These are phyloP conservation scores for Cuculus canorus DNA, from an alignment of 2,797 vertebrate genomes.

Conservation along the genomic window DNA sequence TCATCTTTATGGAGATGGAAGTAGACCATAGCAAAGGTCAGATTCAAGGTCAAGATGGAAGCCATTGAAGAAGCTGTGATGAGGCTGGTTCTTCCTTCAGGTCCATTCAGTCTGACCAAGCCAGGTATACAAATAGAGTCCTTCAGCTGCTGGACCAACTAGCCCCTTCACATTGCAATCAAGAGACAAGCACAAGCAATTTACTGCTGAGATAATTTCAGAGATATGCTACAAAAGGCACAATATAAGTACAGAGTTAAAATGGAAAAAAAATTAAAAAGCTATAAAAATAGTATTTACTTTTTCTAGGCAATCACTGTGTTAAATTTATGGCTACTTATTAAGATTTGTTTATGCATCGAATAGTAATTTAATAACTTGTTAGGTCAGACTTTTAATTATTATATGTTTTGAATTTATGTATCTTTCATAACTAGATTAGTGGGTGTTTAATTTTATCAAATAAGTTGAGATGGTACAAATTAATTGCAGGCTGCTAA, in stretches of 20 bases:
- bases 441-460: slow-evolving; percentile 28
- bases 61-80: neutral
- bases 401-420: neutral
- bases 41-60: slow-evolving; percentile 61
- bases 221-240: slow-evolving; percentile 60
- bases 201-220: slow-evolving; percentile 69
- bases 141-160: slow-evolving; percentile 45
- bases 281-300: slow-evolving; percentile 22
- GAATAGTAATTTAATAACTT: neutral
- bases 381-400: slow-evolving; percentile 1
- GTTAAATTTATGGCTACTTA: slow-evolving; percentile 18
- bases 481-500: slow-evolving; percentile 51
- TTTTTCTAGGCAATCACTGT: neutral
- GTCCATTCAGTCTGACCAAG: slow-evolving; percentile 55
- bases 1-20: slow-evolving; percentile 48
- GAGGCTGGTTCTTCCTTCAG: neutral
- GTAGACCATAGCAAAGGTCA: slow-evolving; percentile 34
- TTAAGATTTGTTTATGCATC: slow-evolving; percentile 38
- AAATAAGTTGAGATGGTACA: neutral
- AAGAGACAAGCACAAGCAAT: slow-evolving; percentile 72
- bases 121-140: slow-evolving; percentile 66
- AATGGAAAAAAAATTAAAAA: slow-evolving; percentile 6
- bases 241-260: slow-evolving; percentile 11
- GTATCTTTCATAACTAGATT: slow-evolving; percentile 15
- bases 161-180: slow-evolving; percentile 63